These are phyloP conservation scores for Idaea straminata DNA, from an alignment of 2,888 invertebrate genomes.

Conservation along the genomic window DNA sequence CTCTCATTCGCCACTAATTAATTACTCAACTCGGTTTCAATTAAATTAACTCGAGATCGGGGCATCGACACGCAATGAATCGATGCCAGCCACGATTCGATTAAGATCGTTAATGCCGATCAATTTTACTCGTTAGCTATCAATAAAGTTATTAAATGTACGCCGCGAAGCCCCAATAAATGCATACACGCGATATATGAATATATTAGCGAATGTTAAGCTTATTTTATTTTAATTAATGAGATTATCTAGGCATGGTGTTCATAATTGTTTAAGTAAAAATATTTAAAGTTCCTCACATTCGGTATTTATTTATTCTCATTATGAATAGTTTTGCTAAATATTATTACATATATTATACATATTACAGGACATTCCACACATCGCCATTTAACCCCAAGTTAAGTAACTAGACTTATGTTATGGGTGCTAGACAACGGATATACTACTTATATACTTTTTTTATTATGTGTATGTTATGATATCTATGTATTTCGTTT, in stretches of 20 bases:
- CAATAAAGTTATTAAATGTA: conserved; percentile 66
- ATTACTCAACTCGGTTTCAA: conserved; percentile 77
- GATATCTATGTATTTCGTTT: too few relatives aligned
- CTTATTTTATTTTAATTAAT: conserved; percentile 13
- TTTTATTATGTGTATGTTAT: too few relatives aligned
- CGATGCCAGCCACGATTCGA: conserved; percentile 69
- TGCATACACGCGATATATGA: conserved; percentile 20
- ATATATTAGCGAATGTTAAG: not conserved
- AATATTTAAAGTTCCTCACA: not conserved
- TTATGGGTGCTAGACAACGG: too few relatives aligned
- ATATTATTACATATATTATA: too few relatives aligned
- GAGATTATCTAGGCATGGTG: not conserved
- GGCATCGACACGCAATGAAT: conserved; percentile 72
- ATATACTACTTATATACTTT: too few relatives aligned
- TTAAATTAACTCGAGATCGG: conserved; percentile 75
- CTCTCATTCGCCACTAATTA: conserved; percentile 77
- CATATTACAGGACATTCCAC: too few relatives aligned
- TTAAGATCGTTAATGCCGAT: conserved; percentile 75
- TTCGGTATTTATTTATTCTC: too few relatives aligned
- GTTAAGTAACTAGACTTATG: too few relatives aligned
- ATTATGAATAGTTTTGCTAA: too few relatives aligned
- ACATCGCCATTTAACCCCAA: too few relatives aligned
- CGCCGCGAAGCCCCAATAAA: conserved; percentile 36
- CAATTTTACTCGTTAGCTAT: conserved; percentile 70
- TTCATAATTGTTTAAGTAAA: not conserved